Evolutionary conservation across 2,113 vertebrate species (phyloP), one percentile per base, ranked within the genome.

Genomic region (Xenopus tropicalis): DNA sequence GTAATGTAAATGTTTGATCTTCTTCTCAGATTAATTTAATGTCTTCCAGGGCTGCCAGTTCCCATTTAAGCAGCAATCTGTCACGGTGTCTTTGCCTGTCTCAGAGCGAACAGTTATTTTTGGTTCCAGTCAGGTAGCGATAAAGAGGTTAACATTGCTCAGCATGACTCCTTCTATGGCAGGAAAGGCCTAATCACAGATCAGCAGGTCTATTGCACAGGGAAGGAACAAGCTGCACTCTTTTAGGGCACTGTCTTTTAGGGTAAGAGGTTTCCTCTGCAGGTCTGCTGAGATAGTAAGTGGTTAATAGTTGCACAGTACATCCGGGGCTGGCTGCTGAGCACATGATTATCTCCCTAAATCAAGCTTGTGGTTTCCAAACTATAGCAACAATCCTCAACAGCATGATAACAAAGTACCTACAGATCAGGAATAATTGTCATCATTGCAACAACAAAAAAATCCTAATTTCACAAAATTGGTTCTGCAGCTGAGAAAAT

Each of bases 141-240:
- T 48, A 61, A 62, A 62, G 13, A 42, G 44, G 57, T 75, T 62
- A 68, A 68, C 65, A 3, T 17, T 61, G 42, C 57, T 14, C 44
- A 11, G 48, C 72, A 23, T 59, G 43, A 29, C 44, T 43, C 24
- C 17, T 29, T 3, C 54, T 46, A 44, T 37, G 23, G 66, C 64
- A 68, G 65, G 5, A 16, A 61, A 69, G 20, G 43, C 23, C 57
- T 75, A 69, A 75, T 75, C 57, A 75, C 24, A 37, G 17, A 1
- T 54, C 65, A 42, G 65, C 57, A 61, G 72, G 56, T 21, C 43
- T 13, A 20, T 29, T 44, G 21, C 14, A 21, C 14, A 54, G 13
- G 29, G 62, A 66, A 57, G 21, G 22, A 51, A 65, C 20, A 42
- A 42, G 51, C 68, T 44, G 29, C 61, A 68, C 25, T 37, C 24